A percentile compares a stretch with the other conserved stretches of the same genome.
These are phyloP conservation scores for Nemotelus pantherinus DNA, from an alignment of 2,888 invertebrate species.

Conservation along the genomic window DNA sequence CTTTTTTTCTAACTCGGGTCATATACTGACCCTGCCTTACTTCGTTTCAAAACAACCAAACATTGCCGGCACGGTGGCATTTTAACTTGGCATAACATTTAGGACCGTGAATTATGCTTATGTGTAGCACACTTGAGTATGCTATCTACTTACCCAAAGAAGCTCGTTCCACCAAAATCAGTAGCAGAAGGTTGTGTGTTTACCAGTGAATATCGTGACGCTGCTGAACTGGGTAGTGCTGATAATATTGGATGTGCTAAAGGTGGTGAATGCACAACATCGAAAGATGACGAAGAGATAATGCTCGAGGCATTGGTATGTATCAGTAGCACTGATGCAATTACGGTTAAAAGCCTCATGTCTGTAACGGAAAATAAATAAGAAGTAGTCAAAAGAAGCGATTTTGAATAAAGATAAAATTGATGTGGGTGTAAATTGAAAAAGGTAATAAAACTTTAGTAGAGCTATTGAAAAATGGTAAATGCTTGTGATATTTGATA, in stretches of 20 bases:
- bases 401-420: too few relatives aligned
- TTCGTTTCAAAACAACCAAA: too few relatives aligned
- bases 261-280: constrained; percentile 23
- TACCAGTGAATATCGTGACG: constrained; percentile 32
- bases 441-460: too few relatives aligned
- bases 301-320: constrained; percentile 17
- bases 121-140: not conserved
- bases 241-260: constrained; percentile 20
- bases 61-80: constrained; percentile 2
- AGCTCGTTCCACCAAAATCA: constrained; percentile 2
- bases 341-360: constrained; percentile 38
- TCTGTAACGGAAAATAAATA: constrained; percentile 7
- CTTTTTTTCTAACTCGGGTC: too few relatives aligned
- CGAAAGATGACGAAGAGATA: constrained; percentile 26
- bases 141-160: constrained; percentile 27
- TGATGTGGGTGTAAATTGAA: too few relatives aligned
- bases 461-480: too few relatives aligned
- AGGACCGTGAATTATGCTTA: constrained; percentile 10
- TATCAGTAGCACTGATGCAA: constrained; percentile 1
- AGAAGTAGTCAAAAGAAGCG: not conserved
- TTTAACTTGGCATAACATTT: constrained; percentile 38
- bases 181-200: not conserved
- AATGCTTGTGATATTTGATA: too few relatives aligned
- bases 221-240: constrained; percentile 35
- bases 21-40: too few relatives aligned